These are phyloP conservation scores for Anguilla anguilla DNA, from an alignment of 2,797 vertebrate species.

Conservation along the genomic window DNA sequence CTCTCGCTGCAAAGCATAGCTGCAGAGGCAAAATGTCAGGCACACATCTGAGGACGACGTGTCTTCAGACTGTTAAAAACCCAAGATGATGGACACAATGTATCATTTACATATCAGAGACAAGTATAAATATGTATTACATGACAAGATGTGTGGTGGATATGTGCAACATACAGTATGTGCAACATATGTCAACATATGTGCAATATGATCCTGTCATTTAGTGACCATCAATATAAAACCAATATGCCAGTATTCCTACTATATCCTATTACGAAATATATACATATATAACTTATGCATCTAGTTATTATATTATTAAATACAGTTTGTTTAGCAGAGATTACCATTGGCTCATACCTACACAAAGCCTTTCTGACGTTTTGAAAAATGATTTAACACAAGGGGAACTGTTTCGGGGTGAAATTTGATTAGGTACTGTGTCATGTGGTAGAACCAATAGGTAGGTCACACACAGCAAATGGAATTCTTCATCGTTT, in stretches of 20 bases:
- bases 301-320: no score
- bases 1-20: background rate
- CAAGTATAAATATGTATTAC: background rate
- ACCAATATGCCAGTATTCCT: background rate
- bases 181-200: no score
- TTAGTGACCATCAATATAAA: background rate
- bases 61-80: constrained; percentile 6
- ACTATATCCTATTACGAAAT: no score
- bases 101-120: background rate
- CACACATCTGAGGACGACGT: background rate
- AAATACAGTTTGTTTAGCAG: background rate
- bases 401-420: background rate
- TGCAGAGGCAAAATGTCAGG: background rate
- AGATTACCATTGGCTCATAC: background rate
- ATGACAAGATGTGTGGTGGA: background rate
- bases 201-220: no score
- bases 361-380: background rate
- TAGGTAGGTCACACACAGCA: background rate
- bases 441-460: background rate
- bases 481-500: background rate
- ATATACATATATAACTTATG: no score
- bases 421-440: background rate
- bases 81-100: background rate
- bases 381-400: background rate
- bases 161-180: no score